Evolutionary conservation across 1,140 invertebrate species (phyloP).

Genomic region (Nylanderia fulva): DNA sequence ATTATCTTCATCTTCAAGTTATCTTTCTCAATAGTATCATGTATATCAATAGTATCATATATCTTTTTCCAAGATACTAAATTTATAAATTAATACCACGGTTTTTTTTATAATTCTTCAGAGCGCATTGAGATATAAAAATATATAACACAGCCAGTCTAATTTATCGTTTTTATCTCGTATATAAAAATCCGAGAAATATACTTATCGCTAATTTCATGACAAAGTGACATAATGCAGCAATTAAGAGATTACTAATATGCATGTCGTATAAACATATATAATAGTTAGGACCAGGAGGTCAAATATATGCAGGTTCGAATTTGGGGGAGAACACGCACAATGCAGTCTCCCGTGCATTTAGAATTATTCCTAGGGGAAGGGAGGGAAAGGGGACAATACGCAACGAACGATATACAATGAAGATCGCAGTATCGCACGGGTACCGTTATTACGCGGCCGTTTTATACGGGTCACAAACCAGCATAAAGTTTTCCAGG

Average conservation of each 20-base stretch:
- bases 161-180: slow-evolving; percentile 1
- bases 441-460: slow-evolving; percentile 73
- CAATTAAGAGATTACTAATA: background rate
- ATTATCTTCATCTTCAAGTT: background rate
- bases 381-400: slow-evolving; percentile 59
- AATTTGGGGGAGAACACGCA: background rate
- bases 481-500: slow-evolving; percentile 69
- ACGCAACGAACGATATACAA: slow-evolving; percentile 52
- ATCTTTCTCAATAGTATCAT: background rate
- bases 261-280: background rate
- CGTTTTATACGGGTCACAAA: slow-evolving; percentile 74
- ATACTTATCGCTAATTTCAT: background rate
- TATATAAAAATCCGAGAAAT: background rate
- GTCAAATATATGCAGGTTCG: slow-evolving; percentile 7
- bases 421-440: slow-evolving; percentile 68
- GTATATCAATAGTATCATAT: too few relatives aligned
- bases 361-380: slow-evolving; percentile 50
- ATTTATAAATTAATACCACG: background rate
- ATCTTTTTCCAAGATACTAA: background rate
- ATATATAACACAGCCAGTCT: background rate
- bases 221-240: background rate
- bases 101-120: background rate
- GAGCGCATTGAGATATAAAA: background rate
- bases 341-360: background rate
- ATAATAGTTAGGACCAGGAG: background rate